These are phyloP conservation scores for Pseudococcus viburni DNA, from an alignment of 2,888 invertebrate genomes.

Conservation along the genomic window DNA sequence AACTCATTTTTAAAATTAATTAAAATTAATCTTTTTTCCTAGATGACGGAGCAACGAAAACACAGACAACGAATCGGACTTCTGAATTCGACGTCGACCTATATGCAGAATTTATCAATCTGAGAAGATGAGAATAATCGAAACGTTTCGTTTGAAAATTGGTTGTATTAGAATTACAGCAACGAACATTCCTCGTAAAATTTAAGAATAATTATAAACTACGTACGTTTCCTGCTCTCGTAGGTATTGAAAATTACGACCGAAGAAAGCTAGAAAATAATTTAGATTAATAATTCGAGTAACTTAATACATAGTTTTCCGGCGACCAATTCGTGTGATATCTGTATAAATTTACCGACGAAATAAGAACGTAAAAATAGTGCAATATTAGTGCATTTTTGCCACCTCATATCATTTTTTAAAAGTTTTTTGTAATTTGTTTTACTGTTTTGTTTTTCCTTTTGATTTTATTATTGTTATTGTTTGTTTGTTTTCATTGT, in stretches of 20 bases:
- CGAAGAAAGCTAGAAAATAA: neutral
- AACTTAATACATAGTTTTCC: neutral
- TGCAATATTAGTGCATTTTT: constrained; percentile 37
- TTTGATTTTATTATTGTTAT: constrained; percentile 48
- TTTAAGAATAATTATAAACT: neutral
- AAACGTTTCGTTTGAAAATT: neutral
- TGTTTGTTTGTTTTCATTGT: constrained; percentile 29
- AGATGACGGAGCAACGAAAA: constrained; percentile 96
- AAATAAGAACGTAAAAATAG: neutral
- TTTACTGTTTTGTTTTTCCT: constrained; percentile 23
- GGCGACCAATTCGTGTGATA: constrained; percentile 16
- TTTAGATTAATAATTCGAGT: neutral
- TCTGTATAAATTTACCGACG: neutral
- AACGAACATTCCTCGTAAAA: neutral
- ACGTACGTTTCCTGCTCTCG: neutral
- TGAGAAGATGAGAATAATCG: neutral
- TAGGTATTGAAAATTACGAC: neutral
- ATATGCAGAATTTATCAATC: constrained; percentile 74
- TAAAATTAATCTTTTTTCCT: constrained; percentile 67
- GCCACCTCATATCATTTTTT: constrained; percentile 35
- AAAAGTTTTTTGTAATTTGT: neutral
- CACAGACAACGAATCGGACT: constrained; percentile 93
- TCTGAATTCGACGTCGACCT: constrained; percentile 83
- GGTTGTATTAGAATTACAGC: neutral
- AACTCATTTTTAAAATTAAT: neutral